A percentile compares a stretch with the other conserved stretches of the same genome.
Conservation (phyloP, 2,888 invertebrate species). For the Stenurella melanura region DNA sequence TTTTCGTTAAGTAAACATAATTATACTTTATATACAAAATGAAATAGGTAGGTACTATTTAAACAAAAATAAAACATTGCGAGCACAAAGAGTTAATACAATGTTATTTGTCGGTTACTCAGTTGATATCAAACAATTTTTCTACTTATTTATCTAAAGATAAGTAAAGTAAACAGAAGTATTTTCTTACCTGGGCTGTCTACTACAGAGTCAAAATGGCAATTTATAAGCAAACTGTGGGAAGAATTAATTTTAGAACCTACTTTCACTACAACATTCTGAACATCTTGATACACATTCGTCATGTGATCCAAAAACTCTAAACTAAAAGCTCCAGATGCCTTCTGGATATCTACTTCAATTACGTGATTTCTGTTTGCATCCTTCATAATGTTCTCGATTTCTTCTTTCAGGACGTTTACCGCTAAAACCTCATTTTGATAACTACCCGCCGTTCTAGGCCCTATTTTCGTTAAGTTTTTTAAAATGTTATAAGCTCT, state of each 20-base stretch:
- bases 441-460: slow-evolving; percentile 80
- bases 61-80: not conserved
- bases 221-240: slow-evolving; percentile 82
- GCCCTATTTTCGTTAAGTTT: slow-evolving; percentile 78
- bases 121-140: not conserved
- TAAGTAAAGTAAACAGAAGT: slow-evolving; percentile 30
- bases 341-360: slow-evolving; percentile 78
- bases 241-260: slow-evolving; percentile 76
- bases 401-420: slow-evolving; percentile 69
- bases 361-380: slow-evolving; percentile 74
- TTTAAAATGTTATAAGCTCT: slow-evolving; percentile 80
- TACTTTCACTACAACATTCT: slow-evolving; percentile 82
- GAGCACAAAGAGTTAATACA: not conserved
- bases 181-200: slow-evolving; percentile 81
- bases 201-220: slow-evolving; percentile 85
- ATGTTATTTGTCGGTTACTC: not conserved
- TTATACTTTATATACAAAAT: not conserved
- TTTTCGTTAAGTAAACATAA: not conserved
- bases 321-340: slow-evolving; percentile 82
- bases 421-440: slow-evolving; percentile 80
- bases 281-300: slow-evolving; percentile 81
- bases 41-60: not conserved
- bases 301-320: slow-evolving; percentile 84
- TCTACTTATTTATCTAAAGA: not conserved
- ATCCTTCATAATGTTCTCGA: slow-evolving; percentile 69